These are phyloP conservation scores for Amblyopsis hoosieri DNA, from an alignment of 2,797 vertebrate species.

Conservation along the genomic window DNA sequence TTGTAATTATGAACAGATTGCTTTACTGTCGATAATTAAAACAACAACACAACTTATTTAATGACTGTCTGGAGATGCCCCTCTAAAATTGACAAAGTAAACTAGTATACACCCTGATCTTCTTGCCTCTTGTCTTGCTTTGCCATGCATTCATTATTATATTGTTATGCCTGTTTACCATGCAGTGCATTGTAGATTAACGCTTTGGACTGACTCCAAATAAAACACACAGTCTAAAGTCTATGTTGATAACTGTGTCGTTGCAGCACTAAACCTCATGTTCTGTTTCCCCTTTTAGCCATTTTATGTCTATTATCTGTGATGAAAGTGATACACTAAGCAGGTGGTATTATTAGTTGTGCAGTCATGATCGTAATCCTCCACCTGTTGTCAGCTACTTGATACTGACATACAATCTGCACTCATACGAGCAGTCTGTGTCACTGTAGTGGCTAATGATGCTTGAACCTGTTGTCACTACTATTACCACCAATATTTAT, in stretches of 20 bases:
- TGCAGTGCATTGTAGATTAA: constrained; percentile 42
- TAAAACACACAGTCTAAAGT: constrained; percentile 55
- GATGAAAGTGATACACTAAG: constrained; percentile 59
- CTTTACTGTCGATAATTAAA: constrained; percentile 88
- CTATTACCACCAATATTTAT: not conserved
- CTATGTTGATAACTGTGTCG: constrained; percentile 45
- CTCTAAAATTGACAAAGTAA: constrained; percentile 75
- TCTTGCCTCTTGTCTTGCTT: constrained; percentile 24
- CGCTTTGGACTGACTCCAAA: constrained; percentile 57
- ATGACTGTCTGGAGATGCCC: constrained; percentile 79
- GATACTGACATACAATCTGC: constrained; percentile 69
- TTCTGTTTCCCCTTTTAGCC: constrained; percentile 34
- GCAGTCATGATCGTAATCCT: constrained; percentile 62
- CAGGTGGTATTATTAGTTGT: constrained; percentile 73
- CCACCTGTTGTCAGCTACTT: constrained; percentile 74
- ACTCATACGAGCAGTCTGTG: constrained; percentile 60
- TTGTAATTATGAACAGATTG: constrained; percentile 90
- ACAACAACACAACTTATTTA: constrained; percentile 87
- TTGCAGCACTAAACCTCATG: constrained; percentile 30
- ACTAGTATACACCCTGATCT: constrained; percentile 54
- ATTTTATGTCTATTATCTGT: constrained; percentile 62
- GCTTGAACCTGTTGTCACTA: constrained; percentile 33
- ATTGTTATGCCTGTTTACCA: constrained; percentile 29
- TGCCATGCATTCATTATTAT: constrained; percentile 44
- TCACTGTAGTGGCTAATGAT: constrained; percentile 61